A percentile compares a stretch with the other conserved stretches of the same genome.
phyloP scores from a whole-genome alignment of 1,140 invertebrate species.

The Listronotus bonariensis region DNA sequence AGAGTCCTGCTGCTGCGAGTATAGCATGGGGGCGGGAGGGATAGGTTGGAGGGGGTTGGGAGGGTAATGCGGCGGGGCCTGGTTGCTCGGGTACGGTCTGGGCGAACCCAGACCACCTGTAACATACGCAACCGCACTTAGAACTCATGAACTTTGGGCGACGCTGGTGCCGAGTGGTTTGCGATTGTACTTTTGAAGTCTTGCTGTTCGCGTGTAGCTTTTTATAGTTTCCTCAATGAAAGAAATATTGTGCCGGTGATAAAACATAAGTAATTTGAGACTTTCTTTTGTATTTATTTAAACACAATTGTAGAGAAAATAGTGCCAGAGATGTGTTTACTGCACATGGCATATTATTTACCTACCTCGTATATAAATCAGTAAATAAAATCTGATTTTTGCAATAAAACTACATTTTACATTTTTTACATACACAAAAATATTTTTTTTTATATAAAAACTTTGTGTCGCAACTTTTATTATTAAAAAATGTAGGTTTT shows the following conservation, averaged over 20 bases:
- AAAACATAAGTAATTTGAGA: no score
- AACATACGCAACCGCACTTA: conserved; percentile 48
- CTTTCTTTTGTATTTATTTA: no score
- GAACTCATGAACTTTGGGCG: not conserved
- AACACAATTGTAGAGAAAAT: no score
- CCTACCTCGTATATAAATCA: no score
- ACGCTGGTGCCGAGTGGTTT: conserved; percentile 7
- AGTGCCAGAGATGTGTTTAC: no score
- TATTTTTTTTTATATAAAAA: no score
- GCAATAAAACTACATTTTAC: no score
- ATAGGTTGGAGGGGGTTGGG: conserved; percentile 47
- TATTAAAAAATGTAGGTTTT: no score
- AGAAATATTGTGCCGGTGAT: not conserved
- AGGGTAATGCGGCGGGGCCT: conserved; percentile 58
- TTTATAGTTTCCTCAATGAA: conserved; percentile 34
- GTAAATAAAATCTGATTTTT: no score
- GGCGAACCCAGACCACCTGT: conserved; percentile 65
- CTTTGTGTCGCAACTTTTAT: no score
- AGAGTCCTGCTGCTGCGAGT: conserved; percentile 58
- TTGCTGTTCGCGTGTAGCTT: not conserved
- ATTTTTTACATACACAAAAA: no score
- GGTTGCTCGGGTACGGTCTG: conserved; percentile 56
- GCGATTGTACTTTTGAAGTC: conserved; percentile 3
- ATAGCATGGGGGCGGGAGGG: conserved; percentile 16
- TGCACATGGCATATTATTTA: no score